These are phyloP conservation scores for Caerostris extrusa DNA, from an alignment of 1,140 invertebrate genomes.

Conservation along the genomic window DNA sequence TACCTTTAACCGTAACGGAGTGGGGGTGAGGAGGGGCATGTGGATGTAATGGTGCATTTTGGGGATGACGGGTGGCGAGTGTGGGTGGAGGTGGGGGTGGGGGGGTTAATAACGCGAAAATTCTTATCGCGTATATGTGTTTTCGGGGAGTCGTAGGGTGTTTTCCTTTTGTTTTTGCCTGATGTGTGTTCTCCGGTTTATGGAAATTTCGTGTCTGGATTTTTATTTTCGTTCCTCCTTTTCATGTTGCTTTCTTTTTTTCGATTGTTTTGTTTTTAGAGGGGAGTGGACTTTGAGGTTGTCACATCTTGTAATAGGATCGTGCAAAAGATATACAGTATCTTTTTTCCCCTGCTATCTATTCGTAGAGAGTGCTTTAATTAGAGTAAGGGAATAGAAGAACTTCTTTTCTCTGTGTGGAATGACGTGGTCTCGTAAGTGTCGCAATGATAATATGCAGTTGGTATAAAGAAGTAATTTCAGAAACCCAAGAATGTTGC, in stretches of 20 bases:
- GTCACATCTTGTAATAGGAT: constrained; percentile 25
- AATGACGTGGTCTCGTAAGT: too few relatives aligned
- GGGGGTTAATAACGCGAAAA: constrained; percentile 61
- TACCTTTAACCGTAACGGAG: constrained; percentile 47
- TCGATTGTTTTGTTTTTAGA: background rate
- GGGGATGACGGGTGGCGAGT: constrained; percentile 16
- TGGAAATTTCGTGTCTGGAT: constrained; percentile 11
- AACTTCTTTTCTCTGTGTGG: too few relatives aligned
- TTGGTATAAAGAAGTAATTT: too few relatives aligned
- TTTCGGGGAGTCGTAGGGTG: constrained; percentile 7
- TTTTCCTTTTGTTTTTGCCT: constrained; percentile 42
- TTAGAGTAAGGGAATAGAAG: too few relatives aligned
- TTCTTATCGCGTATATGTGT: constrained; percentile 49
- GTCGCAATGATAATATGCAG: too few relatives aligned
- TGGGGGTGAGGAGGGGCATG: background rate
- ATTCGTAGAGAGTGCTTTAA: background rate
- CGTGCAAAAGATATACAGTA: background rate
- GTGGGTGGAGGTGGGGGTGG: background rate
- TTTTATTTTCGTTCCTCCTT: background rate
- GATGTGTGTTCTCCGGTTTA: background rate
- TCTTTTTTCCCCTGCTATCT: background rate
- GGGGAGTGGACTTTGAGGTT: background rate
- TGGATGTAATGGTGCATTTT: constrained; percentile 20
- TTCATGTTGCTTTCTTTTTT: background rate
- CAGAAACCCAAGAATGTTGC: too few relatives aligned